phyloP scores from a whole-genome alignment of 1,140 invertebrate genomes.

The Platyura marginata region DNA sequence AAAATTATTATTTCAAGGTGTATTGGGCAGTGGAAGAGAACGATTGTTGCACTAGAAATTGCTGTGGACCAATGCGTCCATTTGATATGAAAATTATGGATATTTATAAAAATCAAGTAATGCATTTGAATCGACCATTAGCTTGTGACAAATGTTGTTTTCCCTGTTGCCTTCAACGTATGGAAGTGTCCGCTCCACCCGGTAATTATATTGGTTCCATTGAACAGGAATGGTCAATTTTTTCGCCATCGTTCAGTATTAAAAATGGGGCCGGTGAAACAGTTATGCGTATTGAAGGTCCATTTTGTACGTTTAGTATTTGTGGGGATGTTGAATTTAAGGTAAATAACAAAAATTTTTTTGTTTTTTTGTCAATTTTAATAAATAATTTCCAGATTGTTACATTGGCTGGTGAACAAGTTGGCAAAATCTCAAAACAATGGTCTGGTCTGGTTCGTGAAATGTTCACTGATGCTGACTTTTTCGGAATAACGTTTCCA shows the following conservation, averaged over 20 bases:
- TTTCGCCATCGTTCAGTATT: conserved; percentile 57
- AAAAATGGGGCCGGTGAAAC: conserved; percentile 56
- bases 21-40: conserved; percentile 73
- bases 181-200: conserved; percentile 54
- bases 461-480: conserved; percentile 54
- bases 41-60: conserved; percentile 57
- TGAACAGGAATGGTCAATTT: conserved; percentile 71
- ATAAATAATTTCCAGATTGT: conserved; percentile 45
- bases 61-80: conserved; percentile 52
- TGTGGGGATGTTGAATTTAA: conserved; percentile 55
- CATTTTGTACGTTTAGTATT: conserved; percentile 57
- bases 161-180: conserved; percentile 70
- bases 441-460: conserved; percentile 53
- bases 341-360: no score
- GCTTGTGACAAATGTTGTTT: conserved; percentile 62
- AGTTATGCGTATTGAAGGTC: conserved; percentile 67
- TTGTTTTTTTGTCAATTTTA: no score
- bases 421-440: conserved; percentile 61
- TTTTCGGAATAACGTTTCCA: conserved; percentile 63
- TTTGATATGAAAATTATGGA: conserved; percentile 81
- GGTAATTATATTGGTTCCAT: conserved; percentile 57
- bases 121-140: conserved; percentile 53
- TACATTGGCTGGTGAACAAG: conserved; percentile 38
- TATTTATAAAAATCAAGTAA: conserved; percentile 51
- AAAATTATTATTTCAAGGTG: no score